These are phyloP conservation scores for Medauroidea extradentata DNA, from an alignment of 1,140 invertebrate species.

Conservation along the genomic window DNA sequence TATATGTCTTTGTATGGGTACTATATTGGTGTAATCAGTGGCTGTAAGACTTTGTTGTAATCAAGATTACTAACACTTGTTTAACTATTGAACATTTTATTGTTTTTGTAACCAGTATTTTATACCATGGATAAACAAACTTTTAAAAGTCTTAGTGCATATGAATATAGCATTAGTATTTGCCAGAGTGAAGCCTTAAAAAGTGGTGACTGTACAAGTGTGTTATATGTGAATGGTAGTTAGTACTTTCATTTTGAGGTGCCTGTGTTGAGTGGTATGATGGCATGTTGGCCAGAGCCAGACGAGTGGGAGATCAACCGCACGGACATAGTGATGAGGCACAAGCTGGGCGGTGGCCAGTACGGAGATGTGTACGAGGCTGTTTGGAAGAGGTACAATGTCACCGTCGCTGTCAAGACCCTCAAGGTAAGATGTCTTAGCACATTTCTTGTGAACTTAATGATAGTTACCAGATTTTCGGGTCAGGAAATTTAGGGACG, in stretches of 20 bases:
- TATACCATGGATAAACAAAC: too few relatives aligned
- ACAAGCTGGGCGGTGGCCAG: constrained; percentile 95
- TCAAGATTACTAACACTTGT: too few relatives aligned
- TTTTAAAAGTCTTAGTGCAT: too few relatives aligned
- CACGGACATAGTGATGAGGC: constrained; percentile 98
- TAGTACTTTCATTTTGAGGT: neutral
- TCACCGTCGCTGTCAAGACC: constrained; percentile 97
- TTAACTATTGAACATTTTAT: too few relatives aligned
- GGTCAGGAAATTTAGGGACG: too few relatives aligned
- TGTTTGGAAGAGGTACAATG: constrained; percentile 93
- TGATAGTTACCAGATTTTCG: too few relatives aligned
- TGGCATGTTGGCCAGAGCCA: constrained; percentile 56
- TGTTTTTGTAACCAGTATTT: too few relatives aligned
- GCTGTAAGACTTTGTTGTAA: too few relatives aligned
- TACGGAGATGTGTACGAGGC: constrained; percentile 99
- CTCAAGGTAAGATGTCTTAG: constrained; percentile 65
- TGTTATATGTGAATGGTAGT: neutral
- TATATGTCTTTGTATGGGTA: too few relatives aligned
- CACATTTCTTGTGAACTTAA: neutral
- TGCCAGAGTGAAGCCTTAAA: neutral
- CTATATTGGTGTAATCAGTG: too few relatives aligned
- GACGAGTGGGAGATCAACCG: constrained; percentile 98
- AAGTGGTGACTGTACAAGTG: neutral
- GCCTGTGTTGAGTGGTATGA: neutral
- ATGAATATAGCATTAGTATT: too few relatives aligned